These are phyloP conservation scores for Salvelinus alpinus DNA, from an alignment of 2,113 vertebrate species.

Conservation along the genomic window DNA sequence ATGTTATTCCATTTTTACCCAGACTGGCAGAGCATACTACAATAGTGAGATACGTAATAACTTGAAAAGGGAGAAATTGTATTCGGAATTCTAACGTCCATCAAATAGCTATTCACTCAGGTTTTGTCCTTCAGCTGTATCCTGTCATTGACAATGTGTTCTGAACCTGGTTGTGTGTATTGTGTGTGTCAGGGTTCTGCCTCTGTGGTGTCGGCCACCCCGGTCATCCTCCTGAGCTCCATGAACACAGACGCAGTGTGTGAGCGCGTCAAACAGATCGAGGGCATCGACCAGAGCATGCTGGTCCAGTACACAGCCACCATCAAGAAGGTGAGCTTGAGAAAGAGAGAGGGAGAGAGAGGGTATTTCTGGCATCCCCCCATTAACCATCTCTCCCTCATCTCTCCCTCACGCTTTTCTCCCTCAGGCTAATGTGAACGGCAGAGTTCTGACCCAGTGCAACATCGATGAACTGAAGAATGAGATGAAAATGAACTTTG, in stretches of 20 bases:
- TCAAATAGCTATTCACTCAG: not conserved
- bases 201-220: constrained; percentile 64
- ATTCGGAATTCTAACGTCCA: too few relatives aligned
- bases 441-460: constrained; percentile 92
- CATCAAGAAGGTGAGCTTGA: constrained; percentile 82
- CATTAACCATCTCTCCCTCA: not conserved
- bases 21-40: not conserved
- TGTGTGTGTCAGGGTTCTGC: constrained; percentile 61
- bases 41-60: not conserved
- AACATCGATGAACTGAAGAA: constrained; percentile 97
- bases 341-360: not conserved
- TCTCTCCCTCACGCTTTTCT: not conserved
- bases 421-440: constrained; percentile 92
- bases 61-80: not conserved
- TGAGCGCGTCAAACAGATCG: constrained; percentile 87
- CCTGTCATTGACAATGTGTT: too few relatives aligned
- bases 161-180: not conserved
- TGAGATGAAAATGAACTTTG: constrained; percentile 99
- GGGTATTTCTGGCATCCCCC: too few relatives aligned
- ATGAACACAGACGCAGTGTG: constrained; percentile 90
- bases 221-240: constrained; percentile 78
- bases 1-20: not conserved
- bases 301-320: constrained; percentile 86
- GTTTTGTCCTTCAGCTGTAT: not conserved
- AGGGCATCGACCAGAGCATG: constrained; percentile 91